Conservation (phyloP, 1,140 invertebrate species). For the Drosophila suzukii region DNA sequence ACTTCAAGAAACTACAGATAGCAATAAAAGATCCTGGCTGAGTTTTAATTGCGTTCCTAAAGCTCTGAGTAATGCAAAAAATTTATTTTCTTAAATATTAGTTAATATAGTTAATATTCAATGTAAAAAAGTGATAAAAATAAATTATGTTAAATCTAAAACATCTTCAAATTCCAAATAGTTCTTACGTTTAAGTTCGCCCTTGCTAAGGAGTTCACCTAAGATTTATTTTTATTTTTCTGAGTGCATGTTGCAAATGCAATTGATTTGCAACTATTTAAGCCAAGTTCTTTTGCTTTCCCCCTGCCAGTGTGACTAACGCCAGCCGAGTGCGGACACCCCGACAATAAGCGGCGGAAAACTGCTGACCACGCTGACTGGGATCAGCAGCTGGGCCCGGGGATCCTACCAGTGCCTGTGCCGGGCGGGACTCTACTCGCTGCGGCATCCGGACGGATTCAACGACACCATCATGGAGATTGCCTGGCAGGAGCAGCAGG, state of each 20-base stretch:
- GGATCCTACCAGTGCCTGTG: slow-evolving; percentile 93
- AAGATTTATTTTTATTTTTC: no score
- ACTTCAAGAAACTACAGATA: no score
- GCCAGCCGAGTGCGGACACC: slow-evolving; percentile 61
- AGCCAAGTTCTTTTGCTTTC: neutral
- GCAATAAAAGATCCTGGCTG: no score
- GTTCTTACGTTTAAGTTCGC: no score
- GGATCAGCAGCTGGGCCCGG: slow-evolving; percentile 88
- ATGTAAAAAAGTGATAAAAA: no score
- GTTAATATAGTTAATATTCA: no score
- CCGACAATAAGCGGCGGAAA: slow-evolving; percentile 75
- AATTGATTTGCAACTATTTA: neutral
- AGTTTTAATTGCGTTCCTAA: no score
- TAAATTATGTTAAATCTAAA: no score
- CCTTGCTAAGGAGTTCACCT: no score
- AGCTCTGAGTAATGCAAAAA: no score
- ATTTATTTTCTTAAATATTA: no score
- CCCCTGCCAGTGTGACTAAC: slow-evolving; percentile 85
- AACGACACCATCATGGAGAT: slow-evolving; percentile 93
- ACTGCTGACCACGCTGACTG: slow-evolving; percentile 52
- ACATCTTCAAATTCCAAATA: no score
- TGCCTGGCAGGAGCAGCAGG: slow-evolving; percentile 85
- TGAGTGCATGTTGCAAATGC: neutral
- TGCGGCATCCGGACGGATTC: slow-evolving; percentile 88
- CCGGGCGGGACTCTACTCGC: slow-evolving; percentile 90